A percentile compares a stretch with the other conserved stretches of the same genome.
Evolutionary conservation across 1,140 invertebrate genomes (phyloP).

Genomic region (Lasioglossum albipes): DNA sequence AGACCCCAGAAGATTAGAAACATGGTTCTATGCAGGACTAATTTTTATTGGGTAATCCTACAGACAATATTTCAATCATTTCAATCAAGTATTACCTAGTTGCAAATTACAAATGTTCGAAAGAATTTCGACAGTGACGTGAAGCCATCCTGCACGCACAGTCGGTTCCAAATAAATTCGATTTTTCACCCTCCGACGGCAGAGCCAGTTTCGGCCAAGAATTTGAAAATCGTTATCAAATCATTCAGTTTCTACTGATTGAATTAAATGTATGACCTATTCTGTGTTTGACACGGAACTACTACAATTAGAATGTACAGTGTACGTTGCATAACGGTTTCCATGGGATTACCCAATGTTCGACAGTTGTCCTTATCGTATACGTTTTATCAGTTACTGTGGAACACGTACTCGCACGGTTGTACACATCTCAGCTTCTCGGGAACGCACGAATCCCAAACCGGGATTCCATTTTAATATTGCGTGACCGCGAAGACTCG

Average conservation of each 20-base stretch:
- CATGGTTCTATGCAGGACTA: not conserved
- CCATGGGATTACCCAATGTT: not conserved
- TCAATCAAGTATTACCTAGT: no score
- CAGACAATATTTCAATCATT: no score
- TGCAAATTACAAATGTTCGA: no score
- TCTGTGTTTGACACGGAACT: no score
- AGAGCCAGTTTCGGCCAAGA: no score
- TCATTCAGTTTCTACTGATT: no score
- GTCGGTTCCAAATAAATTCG: no score
- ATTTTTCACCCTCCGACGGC: no score
- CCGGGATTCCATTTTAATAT: not conserved
- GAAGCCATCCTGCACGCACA: no score
- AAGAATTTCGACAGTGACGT: not conserved
- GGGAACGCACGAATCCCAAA: not conserved
- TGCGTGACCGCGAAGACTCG: not conserved
- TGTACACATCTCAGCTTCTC: not conserved
- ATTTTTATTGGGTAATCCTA: not conserved
- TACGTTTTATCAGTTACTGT: slow-evolving; percentile 7
- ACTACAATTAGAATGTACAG: not conserved
- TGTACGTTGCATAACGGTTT: not conserved
- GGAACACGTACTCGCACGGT: not conserved
- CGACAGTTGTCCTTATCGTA: not conserved
- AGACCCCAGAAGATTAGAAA: slow-evolving; percentile 21
- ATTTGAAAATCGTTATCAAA: no score
- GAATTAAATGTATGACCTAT: no score